phyloP scores from a whole-genome alignment of 1,140 invertebrate genomes.

The Alviniconcha marisindica region DNA sequence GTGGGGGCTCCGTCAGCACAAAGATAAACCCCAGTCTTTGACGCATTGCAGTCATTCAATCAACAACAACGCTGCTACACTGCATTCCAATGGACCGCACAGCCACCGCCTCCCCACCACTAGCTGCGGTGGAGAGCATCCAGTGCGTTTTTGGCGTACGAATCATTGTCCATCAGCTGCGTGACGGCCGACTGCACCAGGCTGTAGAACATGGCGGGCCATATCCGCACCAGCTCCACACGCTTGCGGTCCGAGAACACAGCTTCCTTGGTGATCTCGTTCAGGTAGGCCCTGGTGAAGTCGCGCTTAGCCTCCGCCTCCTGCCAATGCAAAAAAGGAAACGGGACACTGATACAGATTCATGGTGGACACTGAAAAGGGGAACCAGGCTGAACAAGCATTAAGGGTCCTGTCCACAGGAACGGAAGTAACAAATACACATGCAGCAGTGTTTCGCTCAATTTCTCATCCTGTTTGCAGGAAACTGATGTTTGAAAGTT shows the following conservation, averaged over 20 bases:
- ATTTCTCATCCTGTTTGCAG: too few relatives aligned
- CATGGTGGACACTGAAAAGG: too few relatives aligned
- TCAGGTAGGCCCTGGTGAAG: conserved; percentile 66
- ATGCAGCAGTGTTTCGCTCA: too few relatives aligned
- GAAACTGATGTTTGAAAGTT: too few relatives aligned
- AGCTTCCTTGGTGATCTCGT: conserved; percentile 68
- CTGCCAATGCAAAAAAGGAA: conserved; percentile 38
- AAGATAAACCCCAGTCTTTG: not conserved
- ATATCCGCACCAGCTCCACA: conserved; percentile 65
- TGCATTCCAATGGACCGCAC: not conserved
- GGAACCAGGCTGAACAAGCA: too few relatives aligned
- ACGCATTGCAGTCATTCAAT: conserved; percentile 4
- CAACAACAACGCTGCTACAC: too few relatives aligned
- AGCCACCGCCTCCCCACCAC: not conserved
- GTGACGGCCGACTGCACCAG: conserved; percentile 68
- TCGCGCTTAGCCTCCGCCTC: conserved; percentile 53
- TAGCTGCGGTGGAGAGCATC: conserved; percentile 70
- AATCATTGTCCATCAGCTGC: conserved; percentile 66
- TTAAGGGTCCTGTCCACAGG: too few relatives aligned
- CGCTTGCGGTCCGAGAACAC: conserved; percentile 69
- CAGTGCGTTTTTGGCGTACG: conserved; percentile 71
- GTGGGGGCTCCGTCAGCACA: too few relatives aligned
- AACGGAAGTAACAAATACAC: too few relatives aligned
- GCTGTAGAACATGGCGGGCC: conserved; percentile 71
- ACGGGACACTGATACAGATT: too few relatives aligned